phyloP scores from a whole-genome alignment of 1,140 invertebrate genomes.

The Camponotus vicinus region DNA sequence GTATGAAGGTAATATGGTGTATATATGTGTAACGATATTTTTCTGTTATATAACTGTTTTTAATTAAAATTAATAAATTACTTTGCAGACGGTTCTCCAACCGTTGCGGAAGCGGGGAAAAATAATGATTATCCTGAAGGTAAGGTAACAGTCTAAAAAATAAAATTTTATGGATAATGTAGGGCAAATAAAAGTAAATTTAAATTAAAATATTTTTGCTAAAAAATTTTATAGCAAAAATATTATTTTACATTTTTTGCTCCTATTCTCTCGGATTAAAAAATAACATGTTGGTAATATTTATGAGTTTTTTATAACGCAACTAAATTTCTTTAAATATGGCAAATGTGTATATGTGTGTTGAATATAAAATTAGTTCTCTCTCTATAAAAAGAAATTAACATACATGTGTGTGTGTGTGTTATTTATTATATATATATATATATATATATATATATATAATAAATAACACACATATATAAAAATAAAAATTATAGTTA shows the following conservation, averaged over 20 bases:
- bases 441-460: no score
- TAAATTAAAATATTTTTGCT: not conserved
- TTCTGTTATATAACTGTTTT: not conserved
- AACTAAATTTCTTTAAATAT: no score
- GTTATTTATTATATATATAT: no score
- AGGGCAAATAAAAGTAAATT: not conserved
- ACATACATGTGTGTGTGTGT: no score
- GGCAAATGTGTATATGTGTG: no score
- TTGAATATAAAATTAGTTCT: no score
- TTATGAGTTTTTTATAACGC: no score
- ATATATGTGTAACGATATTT: not conserved
- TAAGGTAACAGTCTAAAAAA: constrained; percentile 49
- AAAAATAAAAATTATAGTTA: no score
- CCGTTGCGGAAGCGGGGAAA: constrained; percentile 71
- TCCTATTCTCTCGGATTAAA: not conserved
- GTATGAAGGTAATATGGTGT: constrained; percentile 77
- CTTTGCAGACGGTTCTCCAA: constrained; percentile 67
- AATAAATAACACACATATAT: no score
- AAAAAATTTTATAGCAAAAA: not conserved
- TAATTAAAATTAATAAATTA: constrained; percentile 22
- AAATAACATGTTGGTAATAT: no score
- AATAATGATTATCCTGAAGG: constrained; percentile 82
- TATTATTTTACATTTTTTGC: constrained; percentile 17
- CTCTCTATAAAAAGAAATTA: no score
- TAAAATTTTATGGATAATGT: constrained; percentile 2